phyloP scores from a whole-genome alignment of 2,113 vertebrate genomes.

The Halichoeres trimaculatus region DNA sequence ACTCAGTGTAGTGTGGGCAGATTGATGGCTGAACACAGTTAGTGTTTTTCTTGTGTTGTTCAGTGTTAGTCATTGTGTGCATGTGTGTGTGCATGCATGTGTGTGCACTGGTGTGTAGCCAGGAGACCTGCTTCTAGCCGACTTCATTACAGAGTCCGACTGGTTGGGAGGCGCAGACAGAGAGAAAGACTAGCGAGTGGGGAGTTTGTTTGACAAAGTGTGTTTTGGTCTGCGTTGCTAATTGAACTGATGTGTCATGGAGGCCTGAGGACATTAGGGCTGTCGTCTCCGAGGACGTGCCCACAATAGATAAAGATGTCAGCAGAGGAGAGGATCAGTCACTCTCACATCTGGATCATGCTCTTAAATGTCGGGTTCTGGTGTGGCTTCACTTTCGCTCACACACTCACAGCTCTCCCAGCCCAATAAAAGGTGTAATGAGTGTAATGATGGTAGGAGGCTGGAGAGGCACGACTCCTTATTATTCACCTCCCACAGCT shows the following conservation, averaged over 20 bases:
- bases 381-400: not conserved
- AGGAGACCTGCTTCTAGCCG: conserved; percentile 41
- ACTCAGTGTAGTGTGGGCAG: conserved; percentile 44
- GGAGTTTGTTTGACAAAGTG: conserved; percentile 68
- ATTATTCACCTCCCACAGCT: conserved; percentile 67
- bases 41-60: conserved; percentile 26
- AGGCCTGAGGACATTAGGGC: conserved; percentile 56
- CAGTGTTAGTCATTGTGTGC: conserved; percentile 12
- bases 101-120: conserved; percentile 28
- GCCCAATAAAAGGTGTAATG: conserved; percentile 57
- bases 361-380: conserved; percentile 27
- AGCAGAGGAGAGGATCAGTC: conserved; percentile 39
- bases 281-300: conserved; percentile 50
- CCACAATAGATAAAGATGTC: conserved; percentile 61
- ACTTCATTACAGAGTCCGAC: conserved; percentile 61
- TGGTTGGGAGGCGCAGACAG: conserved; percentile 24
- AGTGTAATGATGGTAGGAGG: conserved; percentile 65
- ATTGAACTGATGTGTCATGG: conserved; percentile 79
- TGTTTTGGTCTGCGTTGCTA: conserved; percentile 64
- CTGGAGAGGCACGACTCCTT: conserved; percentile 52
- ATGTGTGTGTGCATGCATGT: not conserved
- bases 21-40: conserved; percentile 34
- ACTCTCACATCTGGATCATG: conserved; percentile 47
- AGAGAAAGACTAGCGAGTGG: conserved; percentile 15
- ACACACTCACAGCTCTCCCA: conserved; percentile 20